Evolutionary conservation across 92 coral and sea anemone genomes (phyloP).

Genomic region (Zoanthus gigantus): DNA sequence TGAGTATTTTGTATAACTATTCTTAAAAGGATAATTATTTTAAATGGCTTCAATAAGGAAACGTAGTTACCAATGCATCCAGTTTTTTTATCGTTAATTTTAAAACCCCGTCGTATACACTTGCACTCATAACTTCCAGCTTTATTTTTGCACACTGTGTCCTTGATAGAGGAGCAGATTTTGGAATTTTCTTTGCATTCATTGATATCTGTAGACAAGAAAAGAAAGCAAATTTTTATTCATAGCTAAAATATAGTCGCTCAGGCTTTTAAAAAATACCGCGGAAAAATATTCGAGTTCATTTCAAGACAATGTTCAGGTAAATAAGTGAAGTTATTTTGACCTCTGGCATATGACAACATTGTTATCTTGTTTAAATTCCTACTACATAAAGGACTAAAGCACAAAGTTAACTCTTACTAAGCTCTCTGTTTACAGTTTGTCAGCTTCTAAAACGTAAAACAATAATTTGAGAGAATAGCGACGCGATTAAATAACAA

Average conservation of each 20-base stretch:
- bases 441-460: no score
- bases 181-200: constrained; percentile 9
- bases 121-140: constrained; percentile 22
- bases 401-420: no score
- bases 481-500: no score
- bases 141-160: not conserved
- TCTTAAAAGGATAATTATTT: not conserved
- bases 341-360: no score
- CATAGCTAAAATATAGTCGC: not conserved
- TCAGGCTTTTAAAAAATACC: not conserved
- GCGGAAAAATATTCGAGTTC: no score
- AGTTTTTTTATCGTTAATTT: constrained; percentile 10
- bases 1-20: not conserved
- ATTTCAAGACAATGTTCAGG: no score
- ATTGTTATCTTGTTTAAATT: no score
- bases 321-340: no score
- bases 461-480: no score
- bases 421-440: no score
- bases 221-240: no score
- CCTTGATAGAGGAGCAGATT: not conserved
- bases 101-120: not conserved
- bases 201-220: constrained; percentile 12
- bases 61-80: constrained; percentile 5
- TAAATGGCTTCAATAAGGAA: not conserved
- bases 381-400: no score